Conservation (phyloP, 2,888 invertebrate species). For the Polydrusus pterygomalis region DNA sequence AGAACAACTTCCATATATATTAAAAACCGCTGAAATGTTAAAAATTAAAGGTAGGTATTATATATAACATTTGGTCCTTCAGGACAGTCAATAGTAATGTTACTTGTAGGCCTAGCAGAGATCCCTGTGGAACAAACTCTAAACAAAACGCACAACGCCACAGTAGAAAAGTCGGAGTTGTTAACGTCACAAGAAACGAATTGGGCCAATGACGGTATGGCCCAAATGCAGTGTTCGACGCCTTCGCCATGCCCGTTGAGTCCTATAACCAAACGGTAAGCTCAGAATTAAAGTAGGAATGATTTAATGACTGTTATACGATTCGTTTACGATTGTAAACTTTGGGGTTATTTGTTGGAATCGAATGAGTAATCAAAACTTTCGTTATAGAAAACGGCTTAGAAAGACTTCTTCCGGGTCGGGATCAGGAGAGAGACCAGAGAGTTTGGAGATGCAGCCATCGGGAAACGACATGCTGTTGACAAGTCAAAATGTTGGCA, state of each 20-base stretch:
- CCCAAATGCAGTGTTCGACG: slow-evolving; percentile 77
- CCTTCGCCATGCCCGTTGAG: slow-evolving; percentile 78
- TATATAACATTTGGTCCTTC: no score
- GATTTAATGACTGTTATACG: no score
- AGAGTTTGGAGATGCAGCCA: slow-evolving; percentile 37
- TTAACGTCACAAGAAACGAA: slow-evolving; percentile 76
- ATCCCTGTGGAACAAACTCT: slow-evolving; percentile 87
- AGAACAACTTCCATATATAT: slow-evolving; percentile 86
- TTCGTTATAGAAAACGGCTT: slow-evolving; percentile 74
- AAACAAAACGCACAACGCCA: slow-evolving; percentile 81
- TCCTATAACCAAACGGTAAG: slow-evolving; percentile 70
- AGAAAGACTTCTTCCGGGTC: slow-evolving; percentile 80
- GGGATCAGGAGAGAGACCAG: slow-evolving; percentile 73
- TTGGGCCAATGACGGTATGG: slow-evolving; percentile 73
- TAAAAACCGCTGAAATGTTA: slow-evolving; percentile 89
- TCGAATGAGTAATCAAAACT: neutral
- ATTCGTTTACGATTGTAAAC: no score
- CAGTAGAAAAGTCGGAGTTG: slow-evolving; percentile 73
- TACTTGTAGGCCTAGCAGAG: slow-evolving; percentile 82
- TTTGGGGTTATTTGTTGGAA: no score
- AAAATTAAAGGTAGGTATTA: slow-evolving; percentile 83
- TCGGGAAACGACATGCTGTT: slow-evolving; percentile 73
- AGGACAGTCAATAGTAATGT: no score
- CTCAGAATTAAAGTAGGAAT: slow-evolving; percentile 25
- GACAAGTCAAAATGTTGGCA: slow-evolving; percentile 70